Percentiles rank a stretch among this genome's conserved stretches.
These are phyloP conservation scores for Onychomys torridus DNA, from an alignment of 2,797 vertebrate species.

Conservation along the genomic window DNA sequence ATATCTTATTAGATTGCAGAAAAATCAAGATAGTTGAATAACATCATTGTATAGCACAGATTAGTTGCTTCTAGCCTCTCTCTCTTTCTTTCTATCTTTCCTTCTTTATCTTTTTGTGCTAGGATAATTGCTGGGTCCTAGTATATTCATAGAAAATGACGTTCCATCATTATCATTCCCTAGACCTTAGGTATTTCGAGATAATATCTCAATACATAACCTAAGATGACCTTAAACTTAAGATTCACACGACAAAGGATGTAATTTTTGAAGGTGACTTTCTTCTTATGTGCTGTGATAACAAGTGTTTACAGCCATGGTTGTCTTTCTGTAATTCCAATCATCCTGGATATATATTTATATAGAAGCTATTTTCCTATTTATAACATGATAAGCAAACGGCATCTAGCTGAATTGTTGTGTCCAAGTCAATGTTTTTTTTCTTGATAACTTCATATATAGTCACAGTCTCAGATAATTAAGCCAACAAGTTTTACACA, in stretches of 20 bases:
- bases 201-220: neutral
- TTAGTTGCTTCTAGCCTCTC: neutral
- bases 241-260: neutral
- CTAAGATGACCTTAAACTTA: neutral
- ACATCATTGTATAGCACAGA: neutral
- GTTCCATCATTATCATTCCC: neutral
- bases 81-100: neutral
- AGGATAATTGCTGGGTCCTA: too few species aligned
- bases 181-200: neutral
- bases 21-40: neutral
- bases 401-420: fast-evolving
- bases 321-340: neutral
- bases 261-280: neutral
- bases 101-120: neutral
- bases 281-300: neutral
- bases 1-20: neutral
- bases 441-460: neutral
- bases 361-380: neutral
- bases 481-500: neutral
- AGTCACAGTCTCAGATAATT: neutral
- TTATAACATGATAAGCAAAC: neutral
- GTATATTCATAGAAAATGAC: neutral
- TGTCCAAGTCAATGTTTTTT: neutral
- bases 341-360: neutral
- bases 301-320: neutral